Percentiles rank a stretch among this genome's conserved stretches.
Conservation (phyloP, 2,888 invertebrate genomes). For the Aethes cnicana region DNA sequence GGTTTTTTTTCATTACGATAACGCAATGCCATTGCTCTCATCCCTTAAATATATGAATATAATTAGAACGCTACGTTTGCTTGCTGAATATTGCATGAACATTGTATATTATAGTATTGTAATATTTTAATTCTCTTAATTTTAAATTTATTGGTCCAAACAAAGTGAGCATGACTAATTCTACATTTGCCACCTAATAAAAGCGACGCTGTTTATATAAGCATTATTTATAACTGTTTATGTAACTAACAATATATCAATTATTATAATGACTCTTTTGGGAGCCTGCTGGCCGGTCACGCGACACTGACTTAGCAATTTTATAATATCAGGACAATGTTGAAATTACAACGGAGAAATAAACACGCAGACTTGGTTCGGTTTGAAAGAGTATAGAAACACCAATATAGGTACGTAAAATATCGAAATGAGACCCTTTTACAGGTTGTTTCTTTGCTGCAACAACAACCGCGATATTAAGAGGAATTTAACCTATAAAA, state of each 20-base stretch:
- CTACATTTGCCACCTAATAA: constrained; percentile 8
- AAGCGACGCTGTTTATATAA: background rate
- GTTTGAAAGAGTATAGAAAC: background rate
- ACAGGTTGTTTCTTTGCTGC: no score
- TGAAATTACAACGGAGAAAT: background rate
- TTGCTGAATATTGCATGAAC: no score
- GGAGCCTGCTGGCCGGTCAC: constrained; percentile 9
- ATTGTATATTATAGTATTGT: no score
- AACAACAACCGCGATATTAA: no score
- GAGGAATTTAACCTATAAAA: no score
- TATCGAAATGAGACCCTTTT: no score
- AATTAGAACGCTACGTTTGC: no score
- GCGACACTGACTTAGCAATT: constrained; percentile 18
- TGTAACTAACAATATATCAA: constrained; percentile 15
- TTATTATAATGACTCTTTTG: constrained; percentile 22
- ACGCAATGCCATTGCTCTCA: no score
- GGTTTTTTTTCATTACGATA: no score
- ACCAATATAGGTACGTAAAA: no score
- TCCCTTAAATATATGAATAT: no score
- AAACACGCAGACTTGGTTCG: background rate
- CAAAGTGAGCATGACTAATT: no score
- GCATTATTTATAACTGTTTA: constrained; percentile 7
- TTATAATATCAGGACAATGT: constrained; percentile 1
- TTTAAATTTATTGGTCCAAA: background rate
- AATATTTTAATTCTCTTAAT: background rate